Conservation (phyloP, 2,797 vertebrate genomes). For the Neosilurus hyrtlii region DNA sequence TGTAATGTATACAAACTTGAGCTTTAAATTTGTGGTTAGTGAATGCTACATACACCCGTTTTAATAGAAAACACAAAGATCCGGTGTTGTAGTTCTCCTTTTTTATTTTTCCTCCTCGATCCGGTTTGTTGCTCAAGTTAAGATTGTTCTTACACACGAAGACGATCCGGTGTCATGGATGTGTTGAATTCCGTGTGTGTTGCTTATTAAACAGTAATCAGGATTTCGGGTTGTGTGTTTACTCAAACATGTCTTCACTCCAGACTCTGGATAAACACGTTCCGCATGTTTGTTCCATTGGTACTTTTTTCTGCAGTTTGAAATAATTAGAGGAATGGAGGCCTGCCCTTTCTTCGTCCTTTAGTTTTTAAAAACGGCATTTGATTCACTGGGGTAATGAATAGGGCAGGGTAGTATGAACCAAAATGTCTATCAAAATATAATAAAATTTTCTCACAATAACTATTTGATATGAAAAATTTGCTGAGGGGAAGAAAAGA, state of each 20-base stretch:
- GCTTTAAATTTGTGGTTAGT: neutral
- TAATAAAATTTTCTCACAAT: too few species aligned
- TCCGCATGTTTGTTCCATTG: too few species aligned
- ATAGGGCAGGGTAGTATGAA: too few species aligned
- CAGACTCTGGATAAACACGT: neutral
- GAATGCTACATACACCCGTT: accelerated
- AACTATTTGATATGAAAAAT: too few species aligned
- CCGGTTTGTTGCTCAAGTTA: too few species aligned
- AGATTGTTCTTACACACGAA: accelerated
- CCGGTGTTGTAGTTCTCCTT: neutral
- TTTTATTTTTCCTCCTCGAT: too few species aligned
- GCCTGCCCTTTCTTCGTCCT: neutral
- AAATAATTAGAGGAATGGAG: neutral
- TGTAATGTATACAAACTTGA: neutral
- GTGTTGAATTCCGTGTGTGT: neutral
- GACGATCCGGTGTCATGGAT: neutral
- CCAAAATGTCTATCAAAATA: too few species aligned
- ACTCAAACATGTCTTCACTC: neutral
- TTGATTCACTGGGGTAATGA: neutral
- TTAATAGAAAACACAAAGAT: neutral
- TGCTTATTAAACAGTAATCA: neutral
- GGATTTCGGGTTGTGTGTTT: neutral
- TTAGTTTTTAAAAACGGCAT: neutral
- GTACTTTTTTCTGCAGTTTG: neutral
- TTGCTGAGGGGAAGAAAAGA: too few species aligned